phyloP scores from a whole-genome alignment of 2,888 invertebrate genomes.

The Yponomeuta evonymella region DNA sequence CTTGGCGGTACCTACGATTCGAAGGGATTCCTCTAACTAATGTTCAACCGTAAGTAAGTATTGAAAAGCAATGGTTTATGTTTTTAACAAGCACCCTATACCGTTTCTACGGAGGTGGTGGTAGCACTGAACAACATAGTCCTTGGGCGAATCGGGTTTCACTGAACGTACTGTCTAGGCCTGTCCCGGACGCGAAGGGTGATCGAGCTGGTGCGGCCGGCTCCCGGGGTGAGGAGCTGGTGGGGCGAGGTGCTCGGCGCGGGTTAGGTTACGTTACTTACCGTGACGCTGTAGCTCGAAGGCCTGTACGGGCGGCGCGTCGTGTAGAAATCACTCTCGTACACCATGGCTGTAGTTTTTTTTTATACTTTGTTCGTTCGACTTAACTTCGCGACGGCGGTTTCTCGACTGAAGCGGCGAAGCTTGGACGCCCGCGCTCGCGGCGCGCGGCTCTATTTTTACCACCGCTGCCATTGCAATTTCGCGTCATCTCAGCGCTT shows the following conservation, averaged over 20 bases:
- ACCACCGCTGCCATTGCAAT: conserved; percentile 71
- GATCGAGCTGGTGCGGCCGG: conserved; percentile 70
- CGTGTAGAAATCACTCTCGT: conserved; percentile 94
- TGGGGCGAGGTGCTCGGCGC: conserved; percentile 25
- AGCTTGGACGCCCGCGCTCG: conserved; percentile 41
- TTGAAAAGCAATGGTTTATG: background rate
- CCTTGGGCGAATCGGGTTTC: background rate
- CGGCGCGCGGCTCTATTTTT: conserved; percentile 64
- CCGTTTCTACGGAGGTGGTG: background rate
- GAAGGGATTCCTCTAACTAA: conserved; percentile 26
- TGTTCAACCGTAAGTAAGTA: background rate
- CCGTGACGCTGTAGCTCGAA: conserved; percentile 86
- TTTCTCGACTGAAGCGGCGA: conserved; percentile 64
- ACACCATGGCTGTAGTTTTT: conserved; percentile 83
- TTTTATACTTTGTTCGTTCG: conserved; percentile 53
- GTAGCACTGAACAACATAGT: background rate
- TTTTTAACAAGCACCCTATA: background rate
- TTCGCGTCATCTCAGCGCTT: conserved; percentile 59
- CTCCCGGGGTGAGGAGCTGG: conserved; percentile 45
- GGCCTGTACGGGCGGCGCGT: conserved; percentile 84
- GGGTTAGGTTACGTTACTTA: conserved; percentile 73
- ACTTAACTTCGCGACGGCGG: conserved; percentile 68
- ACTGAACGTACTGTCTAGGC: background rate
- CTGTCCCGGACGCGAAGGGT: conserved; percentile 32
- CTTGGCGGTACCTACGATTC: conserved; percentile 44